Conservation (phyloP, 2,113 vertebrate species). For the Pyxicephalus adspersus region DNA sequence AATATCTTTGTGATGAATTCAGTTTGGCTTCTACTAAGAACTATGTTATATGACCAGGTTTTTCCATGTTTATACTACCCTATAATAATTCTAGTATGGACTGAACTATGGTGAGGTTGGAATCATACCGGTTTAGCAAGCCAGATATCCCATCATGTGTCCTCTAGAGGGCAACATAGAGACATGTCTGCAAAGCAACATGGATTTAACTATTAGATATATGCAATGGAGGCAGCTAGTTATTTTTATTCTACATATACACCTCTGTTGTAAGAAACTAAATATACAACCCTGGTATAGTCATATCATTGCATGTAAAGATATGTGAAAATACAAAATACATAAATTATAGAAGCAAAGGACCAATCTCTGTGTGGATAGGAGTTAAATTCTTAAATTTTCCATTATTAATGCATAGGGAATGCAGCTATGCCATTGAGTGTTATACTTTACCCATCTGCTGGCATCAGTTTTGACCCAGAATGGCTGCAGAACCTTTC, state of each 20-base stretch:
- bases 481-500: background rate
- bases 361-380: background rate
- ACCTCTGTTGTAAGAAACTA: background rate
- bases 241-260: background rate
- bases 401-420: background rate
- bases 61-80: background rate
- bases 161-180: slow-evolving; percentile 39
- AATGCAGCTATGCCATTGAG: background rate
- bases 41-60: too few relatives aligned
- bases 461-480: background rate
- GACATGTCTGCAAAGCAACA: slow-evolving; percentile 1
- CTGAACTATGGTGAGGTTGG: too few relatives aligned
- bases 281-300: background rate
- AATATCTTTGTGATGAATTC: background rate
- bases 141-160: background rate
- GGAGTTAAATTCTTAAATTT: background rate
- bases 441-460: background rate
- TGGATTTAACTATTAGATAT: background rate
- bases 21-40: too few relatives aligned
- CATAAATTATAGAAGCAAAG: background rate
- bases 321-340: background rate
- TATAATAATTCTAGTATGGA: background rate
- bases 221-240: background rate
- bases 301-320: slow-evolving; percentile 4
- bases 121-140: background rate